These are phyloP conservation scores for Zygaena filipendulae DNA, from an alignment of 2,888 invertebrate genomes.

Conservation along the genomic window DNA sequence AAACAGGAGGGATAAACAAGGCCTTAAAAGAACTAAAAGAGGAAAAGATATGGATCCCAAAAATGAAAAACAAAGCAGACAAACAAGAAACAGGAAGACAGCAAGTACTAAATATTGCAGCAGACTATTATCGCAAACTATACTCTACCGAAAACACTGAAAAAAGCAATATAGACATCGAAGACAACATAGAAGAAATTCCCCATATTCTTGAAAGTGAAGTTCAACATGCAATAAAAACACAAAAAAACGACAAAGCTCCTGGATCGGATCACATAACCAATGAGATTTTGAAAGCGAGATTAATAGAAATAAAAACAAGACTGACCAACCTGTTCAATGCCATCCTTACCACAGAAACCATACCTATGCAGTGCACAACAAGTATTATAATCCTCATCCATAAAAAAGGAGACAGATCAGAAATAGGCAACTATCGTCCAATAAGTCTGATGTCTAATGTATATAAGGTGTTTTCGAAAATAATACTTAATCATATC, in stretches of 20 bases:
- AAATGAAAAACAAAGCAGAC: neutral
- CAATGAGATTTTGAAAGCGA: neutral
- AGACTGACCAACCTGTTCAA: too few relatives aligned
- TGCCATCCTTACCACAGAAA: neutral
- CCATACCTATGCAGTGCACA: neutral
- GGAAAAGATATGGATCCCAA: neutral
- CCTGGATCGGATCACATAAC: neutral
- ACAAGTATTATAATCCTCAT: neutral
- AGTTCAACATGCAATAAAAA: neutral
- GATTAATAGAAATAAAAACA: neutral
- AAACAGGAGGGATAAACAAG: neutral
- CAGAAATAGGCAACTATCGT: neutral
- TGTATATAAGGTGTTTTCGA: slow-evolving; percentile 8
- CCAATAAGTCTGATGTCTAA: neutral
- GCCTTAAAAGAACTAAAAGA: neutral
- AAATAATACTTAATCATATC: neutral
- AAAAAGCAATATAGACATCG: neutral
- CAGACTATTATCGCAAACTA: neutral
- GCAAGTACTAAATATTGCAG: neutral
- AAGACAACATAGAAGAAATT: neutral
- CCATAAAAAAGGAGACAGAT: too few relatives aligned
- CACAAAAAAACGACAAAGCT: neutral
- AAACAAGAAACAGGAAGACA: neutral
- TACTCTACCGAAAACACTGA: neutral
- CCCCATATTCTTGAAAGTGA: neutral